Conservation (phyloP, 2,888 invertebrate species). For the Sepiola atlantica region DNA sequence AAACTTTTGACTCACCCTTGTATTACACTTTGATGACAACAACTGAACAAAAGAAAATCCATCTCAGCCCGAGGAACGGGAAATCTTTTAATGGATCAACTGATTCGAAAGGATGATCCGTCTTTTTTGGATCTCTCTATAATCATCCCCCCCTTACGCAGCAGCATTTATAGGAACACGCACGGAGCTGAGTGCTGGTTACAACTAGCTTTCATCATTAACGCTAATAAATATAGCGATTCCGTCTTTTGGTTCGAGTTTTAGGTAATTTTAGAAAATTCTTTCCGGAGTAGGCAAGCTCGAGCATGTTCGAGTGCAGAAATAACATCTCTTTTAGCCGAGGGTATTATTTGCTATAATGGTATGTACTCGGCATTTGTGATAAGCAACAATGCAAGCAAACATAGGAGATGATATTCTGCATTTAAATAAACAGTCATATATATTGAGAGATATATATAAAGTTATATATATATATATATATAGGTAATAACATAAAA, state of each 20-base stretch:
- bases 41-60: not conserved
- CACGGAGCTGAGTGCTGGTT: too few relatives aligned
- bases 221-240: not conserved
- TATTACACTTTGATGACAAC: not conserved
- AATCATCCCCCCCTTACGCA: not conserved
- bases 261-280: not conserved
- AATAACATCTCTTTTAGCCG: not conserved
- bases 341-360: not conserved
- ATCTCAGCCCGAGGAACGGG: too few relatives aligned
- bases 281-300: not conserved
- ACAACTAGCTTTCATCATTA: not conserved
- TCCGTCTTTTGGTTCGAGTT: not conserved
- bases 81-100: not conserved
- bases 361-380: not conserved
- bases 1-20: too few relatives aligned
- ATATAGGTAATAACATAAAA: too few relatives aligned
- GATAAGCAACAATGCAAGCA: not conserved
- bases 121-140: not conserved
- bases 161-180: not conserved
- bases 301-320: not conserved
- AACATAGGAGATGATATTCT: not conserved
- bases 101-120: not conserved
- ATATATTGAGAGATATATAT: not conserved
- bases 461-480: not conserved
- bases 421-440: not conserved